Evolutionary conservation across 2,113 vertebrate genomes (phyloP), one percentile per base, ranked within the genome.

Genomic region (Seriola quinqueradiata): DNA sequence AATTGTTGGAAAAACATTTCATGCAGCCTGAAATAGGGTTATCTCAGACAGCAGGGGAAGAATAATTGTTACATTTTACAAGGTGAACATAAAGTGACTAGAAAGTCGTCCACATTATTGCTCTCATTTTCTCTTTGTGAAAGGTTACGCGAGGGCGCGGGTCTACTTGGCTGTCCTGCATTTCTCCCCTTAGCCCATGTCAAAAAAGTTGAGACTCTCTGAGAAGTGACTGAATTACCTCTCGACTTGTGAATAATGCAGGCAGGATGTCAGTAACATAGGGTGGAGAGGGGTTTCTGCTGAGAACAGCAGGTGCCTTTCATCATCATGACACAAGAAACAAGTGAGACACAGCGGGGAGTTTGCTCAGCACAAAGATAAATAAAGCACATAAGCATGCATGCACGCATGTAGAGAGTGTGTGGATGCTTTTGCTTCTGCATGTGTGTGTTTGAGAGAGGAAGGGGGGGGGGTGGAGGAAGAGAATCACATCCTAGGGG

Each of bases 231-330:
- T 74, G 87, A 83, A 82, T 80, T 86, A 77, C 83, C 44, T 19
- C 58, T 79, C 38, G 50, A 42, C 81, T 75, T 46, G 77, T 92
- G 87, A 93, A 92, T 89, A 91, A 94, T 91, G 85, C 82, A 91
- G 76, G 70, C 70, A 57, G 84, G 90, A 90, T 85, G 85, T 82
- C 84, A 67, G 87, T 75, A 73, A 84, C 72, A 68, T 71, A 42
- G 77, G 78, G 66, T 8, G 72, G 85, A 79, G 87, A 80, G 36
- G 64, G 50, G 52, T 78, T 91, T 92, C 85, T 89, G 92, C 90
- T 92, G 89, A 90, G 89, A 90, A 82, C 93, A 94, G 92, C 92
- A 93, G 91, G 92, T 88, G 88, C 79, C 85, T 92, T 93, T 94
- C 92, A 93, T 93, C 88, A 90, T 70, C 61, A 54, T 86, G 89